Evolutionary conservation across 2,888 invertebrate species (phyloP).

Genomic region (Muschampia plurimacula): DNA sequence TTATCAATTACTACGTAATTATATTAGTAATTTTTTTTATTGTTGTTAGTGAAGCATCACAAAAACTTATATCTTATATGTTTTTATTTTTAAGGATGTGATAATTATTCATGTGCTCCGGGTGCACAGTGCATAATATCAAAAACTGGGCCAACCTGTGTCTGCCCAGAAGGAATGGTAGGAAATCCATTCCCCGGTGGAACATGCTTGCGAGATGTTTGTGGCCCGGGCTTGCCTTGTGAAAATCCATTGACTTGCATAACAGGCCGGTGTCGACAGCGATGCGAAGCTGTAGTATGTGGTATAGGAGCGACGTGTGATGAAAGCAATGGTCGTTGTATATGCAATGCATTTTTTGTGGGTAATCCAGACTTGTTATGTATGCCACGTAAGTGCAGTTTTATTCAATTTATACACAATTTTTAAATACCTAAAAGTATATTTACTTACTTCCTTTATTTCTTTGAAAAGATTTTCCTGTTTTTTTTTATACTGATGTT

Average conservation of each 20-base stretch:
- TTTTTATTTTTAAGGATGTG: slow-evolving; percentile 86
- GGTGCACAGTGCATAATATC: slow-evolving; percentile 95
- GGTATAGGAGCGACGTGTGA: slow-evolving; percentile 96
- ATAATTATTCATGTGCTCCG: slow-evolving; percentile 90
- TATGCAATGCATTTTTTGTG: slow-evolving; percentile 94
- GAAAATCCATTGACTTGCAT: slow-evolving; percentile 93
- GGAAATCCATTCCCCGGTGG: slow-evolving; percentile 98
- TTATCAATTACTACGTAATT: too few species aligned
- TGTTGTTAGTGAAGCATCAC: not conserved
- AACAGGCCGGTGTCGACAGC: slow-evolving; percentile 94
- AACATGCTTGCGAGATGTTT: slow-evolving; percentile 92
- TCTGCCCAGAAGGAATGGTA: slow-evolving; percentile 93
- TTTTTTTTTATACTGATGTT: too few species aligned
- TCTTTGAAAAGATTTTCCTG: too few species aligned
- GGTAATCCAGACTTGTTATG: slow-evolving; percentile 96
- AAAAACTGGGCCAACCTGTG: slow-evolving; percentile 93
- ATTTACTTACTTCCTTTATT: too few species aligned
- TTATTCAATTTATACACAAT: slow-evolving; percentile 10
- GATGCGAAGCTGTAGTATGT: slow-evolving; percentile 94
- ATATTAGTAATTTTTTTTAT: too few species aligned
- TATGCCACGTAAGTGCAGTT: slow-evolving; percentile 92
- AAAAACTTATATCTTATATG: not conserved
- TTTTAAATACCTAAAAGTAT: too few species aligned
- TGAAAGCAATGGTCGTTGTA: slow-evolving; percentile 91
- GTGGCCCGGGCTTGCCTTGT: slow-evolving; percentile 91